These are phyloP conservation scores for Dendrocopos noguchii DNA, from an alignment of 2,113 vertebrate species.

Conservation along the genomic window DNA sequence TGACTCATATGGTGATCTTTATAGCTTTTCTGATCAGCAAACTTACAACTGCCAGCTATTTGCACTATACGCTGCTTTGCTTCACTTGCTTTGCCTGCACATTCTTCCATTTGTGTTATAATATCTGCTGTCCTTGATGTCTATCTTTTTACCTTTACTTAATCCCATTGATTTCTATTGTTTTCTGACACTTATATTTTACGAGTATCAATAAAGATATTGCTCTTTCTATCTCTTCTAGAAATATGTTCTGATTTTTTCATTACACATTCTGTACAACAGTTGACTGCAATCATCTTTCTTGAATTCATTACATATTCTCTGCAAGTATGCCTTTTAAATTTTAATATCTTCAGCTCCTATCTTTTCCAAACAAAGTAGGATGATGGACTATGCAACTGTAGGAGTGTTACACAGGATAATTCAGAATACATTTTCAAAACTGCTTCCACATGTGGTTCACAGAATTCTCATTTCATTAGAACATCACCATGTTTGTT, in stretches of 20 bases:
- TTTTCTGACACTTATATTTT: conserved; percentile 44
- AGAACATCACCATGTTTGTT: background rate
- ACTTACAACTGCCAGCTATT: background rate
- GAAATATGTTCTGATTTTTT: conserved; percentile 24
- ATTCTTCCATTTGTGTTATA: background rate
- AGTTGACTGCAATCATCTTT: conserved; percentile 48
- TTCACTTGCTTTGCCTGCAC: background rate
- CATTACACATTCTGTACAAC: conserved; percentile 25
- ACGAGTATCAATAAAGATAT: conserved; percentile 62
- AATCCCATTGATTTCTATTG: conserved; percentile 45
- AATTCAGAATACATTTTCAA: conserved; percentile 26
- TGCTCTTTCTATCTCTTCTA: conserved; percentile 37
- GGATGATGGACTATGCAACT: conserved; percentile 12
- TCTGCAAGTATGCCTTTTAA: conserved; percentile 53
- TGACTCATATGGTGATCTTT: background rate
- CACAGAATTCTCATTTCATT: conserved; percentile 1
- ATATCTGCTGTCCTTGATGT: background rate
- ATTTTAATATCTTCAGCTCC: conserved; percentile 47
- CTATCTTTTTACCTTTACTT: background rate
- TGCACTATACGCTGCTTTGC: background rate
- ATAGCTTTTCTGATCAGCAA: background rate
- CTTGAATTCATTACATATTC: conserved; percentile 50
- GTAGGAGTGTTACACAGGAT: background rate
- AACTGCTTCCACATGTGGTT: background rate
- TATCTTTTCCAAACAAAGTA: conserved; percentile 46